A percentile compares a stretch with the other conserved stretches of the same genome.
Evolutionary conservation across 2,888 invertebrate species (phyloP).

Genomic region (Lasioglossum pauxillum): DNA sequence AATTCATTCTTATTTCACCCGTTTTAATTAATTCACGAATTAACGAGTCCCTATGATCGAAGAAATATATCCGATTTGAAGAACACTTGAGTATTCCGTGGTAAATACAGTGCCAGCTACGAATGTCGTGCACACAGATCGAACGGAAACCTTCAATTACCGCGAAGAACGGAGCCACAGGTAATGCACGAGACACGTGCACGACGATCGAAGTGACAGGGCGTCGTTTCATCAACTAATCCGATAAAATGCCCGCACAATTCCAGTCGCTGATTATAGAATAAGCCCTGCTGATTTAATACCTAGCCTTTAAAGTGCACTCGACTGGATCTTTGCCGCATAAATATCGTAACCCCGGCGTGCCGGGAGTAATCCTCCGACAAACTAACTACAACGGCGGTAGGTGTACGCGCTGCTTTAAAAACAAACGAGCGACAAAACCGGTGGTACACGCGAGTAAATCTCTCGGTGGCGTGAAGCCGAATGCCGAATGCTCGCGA

Average conservation of each 20-base stretch:
- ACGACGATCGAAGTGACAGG: slow-evolving; percentile 8
- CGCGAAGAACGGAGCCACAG: background rate
- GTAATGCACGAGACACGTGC: background rate
- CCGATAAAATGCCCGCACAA: slow-evolving; percentile 46
- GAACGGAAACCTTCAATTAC: background rate
- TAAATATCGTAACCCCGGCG: slow-evolving; percentile 37
- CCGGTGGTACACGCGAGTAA: slow-evolving; percentile 34
- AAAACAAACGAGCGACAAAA: slow-evolving; percentile 51
- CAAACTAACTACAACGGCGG: slow-evolving; percentile 30
- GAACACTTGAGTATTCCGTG: background rate
- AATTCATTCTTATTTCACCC: background rate
- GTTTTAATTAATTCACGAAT: too few species aligned
- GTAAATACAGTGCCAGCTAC: background rate
- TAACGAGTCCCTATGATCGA: background rate
- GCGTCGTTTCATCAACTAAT: slow-evolving; percentile 37
- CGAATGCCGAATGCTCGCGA: slow-evolving; percentile 39
- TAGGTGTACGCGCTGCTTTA: slow-evolving; percentile 26
- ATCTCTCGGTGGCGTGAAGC: slow-evolving; percentile 32
- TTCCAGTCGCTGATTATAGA: slow-evolving; percentile 31
- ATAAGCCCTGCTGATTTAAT: slow-evolving; percentile 43
- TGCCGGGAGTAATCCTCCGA: slow-evolving; percentile 31
- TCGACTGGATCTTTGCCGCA: slow-evolving; percentile 27
- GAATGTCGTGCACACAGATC: background rate
- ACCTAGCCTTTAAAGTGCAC: slow-evolving; percentile 18
- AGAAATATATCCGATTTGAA: background rate